These are phyloP conservation scores for Pangasianodon hypophthalmus DNA, from an alignment of 2,113 vertebrate genomes.

Conservation along the genomic window DNA sequence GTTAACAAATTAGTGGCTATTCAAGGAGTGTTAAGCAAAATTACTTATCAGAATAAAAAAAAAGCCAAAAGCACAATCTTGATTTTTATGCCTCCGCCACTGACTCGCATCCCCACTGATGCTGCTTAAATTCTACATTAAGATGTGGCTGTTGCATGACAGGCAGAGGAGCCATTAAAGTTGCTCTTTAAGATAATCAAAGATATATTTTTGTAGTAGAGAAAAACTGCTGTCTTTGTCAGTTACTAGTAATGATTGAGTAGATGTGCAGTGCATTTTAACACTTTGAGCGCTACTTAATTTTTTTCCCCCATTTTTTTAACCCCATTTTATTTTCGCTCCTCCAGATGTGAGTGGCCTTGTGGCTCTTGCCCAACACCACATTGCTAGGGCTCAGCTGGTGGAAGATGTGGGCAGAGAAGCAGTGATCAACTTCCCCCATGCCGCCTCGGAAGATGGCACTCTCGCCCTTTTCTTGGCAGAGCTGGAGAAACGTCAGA, in stretches of 20 bases:
- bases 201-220: neutral
- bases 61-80: neutral
- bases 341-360: constrained; percentile 72
- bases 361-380: constrained; percentile 69
- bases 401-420: constrained; percentile 80
- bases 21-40: neutral
- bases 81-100: neutral
- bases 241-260: neutral
- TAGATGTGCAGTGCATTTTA: neutral
- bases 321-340: neutral
- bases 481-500: constrained; percentile 75
- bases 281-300: neutral
- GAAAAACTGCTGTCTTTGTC: neutral
- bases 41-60: neutral
- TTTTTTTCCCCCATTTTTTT: neutral
- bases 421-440: constrained; percentile 80
- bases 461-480: constrained; percentile 76
- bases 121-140: neutral
- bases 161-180: neutral
- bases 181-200: neutral
- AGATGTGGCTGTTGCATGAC: neutral
- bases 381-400: constrained; percentile 73
- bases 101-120: neutral
- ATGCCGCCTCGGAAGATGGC: constrained; percentile 74
- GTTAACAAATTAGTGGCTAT: neutral